Evolutionary conservation across 1,140 invertebrate genomes (phyloP), one percentile per base, ranked within the genome.

Genomic region (Thaumetopoea pityocampa): DNA sequence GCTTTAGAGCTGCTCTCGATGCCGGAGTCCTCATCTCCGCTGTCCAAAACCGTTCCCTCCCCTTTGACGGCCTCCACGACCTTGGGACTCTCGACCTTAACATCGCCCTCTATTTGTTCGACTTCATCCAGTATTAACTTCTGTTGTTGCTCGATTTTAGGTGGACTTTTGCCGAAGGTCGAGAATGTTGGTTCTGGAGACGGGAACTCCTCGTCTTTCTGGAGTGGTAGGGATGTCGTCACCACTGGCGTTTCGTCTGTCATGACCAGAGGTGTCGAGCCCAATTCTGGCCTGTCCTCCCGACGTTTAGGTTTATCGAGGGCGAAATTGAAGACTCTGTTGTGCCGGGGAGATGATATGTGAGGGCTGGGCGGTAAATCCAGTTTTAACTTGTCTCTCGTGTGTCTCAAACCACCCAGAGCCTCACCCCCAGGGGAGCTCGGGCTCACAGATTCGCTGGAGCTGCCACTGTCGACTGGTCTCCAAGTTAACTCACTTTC

Each of bases 321-420:
- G 4, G 67, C 65, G 33, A 83, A 83, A 51, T 57, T 83, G 51
- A 83, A 83, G 0, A 80, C 76, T n/a, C 79, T 40, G 28, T 33
- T 53, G 52, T 80, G 76, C 1, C 68, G 36, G 9, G 79, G 79
- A 3, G 79, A 80, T 2, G 73, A 63, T 4, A 66, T 34, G 43
- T 67, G 67, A 2, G 88, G 88, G 62, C 80, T 85, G 2, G 88
- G 87, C 3, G 87, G 86, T 22, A 93, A 74, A 74, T 93, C 91
- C 3, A 93, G 81, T 62, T 92, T 93, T 7, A 94, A 84, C 49
- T 87, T 87, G 63, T 92, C 89, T 44, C 91, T 79, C 1, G 92
- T 93, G 58, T 94, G 92, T 17, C 92, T 77, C 6, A 94, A 68
- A 10, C 92, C 90, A n/a, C 92, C 92, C 7, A 93, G 68, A 7